A percentile compares a stretch with the other conserved stretches of the same genome.
Evolutionary conservation across 2,888 invertebrate genomes (phyloP).

Genomic region (Sminthurinus aureus): DNA sequence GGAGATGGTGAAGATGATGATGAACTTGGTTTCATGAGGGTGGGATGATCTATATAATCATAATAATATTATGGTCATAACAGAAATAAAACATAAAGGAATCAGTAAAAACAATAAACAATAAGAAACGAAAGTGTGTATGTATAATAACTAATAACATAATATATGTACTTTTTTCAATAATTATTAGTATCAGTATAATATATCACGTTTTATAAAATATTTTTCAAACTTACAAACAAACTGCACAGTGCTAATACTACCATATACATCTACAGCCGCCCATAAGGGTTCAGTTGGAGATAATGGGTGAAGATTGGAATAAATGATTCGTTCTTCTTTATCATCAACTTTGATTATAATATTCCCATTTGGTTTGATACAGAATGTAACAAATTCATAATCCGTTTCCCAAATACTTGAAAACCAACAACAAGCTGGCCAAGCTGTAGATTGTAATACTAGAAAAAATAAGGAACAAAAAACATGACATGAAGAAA

Average conservation of each 20-base stretch:
- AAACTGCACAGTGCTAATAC: slow-evolving; percentile 44
- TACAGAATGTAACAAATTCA: slow-evolving; percentile 34
- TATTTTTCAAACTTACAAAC: slow-evolving; percentile 39
- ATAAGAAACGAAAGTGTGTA: too few relatives aligned
- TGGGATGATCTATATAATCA: too few relatives aligned
- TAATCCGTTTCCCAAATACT: slow-evolving; percentile 37
- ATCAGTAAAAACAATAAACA: too few relatives aligned
- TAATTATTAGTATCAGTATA: too few relatives aligned
- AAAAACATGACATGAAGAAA: not conserved
- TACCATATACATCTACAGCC: slow-evolving; percentile 47
- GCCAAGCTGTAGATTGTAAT: slow-evolving; percentile 35
- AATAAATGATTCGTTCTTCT: slow-evolving; percentile 39
- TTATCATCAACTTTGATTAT: slow-evolving; percentile 42
- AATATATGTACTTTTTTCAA: too few relatives aligned
- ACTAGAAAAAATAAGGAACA: slow-evolving; percentile 33
- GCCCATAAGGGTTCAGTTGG: slow-evolving; percentile 41
- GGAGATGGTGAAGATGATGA: too few relatives aligned
- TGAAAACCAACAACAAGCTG: slow-evolving; percentile 43
- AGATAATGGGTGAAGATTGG: slow-evolving; percentile 24
- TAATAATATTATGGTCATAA: too few relatives aligned
- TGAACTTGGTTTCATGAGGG: too few relatives aligned
- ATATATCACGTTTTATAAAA: not conserved
- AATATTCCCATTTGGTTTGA: slow-evolving; percentile 41
- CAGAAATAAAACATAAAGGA: too few relatives aligned
- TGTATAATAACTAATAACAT: too few relatives aligned